phyloP scores from a whole-genome alignment of 2,797 vertebrate genomes.

The Crenichthys baileyi region DNA sequence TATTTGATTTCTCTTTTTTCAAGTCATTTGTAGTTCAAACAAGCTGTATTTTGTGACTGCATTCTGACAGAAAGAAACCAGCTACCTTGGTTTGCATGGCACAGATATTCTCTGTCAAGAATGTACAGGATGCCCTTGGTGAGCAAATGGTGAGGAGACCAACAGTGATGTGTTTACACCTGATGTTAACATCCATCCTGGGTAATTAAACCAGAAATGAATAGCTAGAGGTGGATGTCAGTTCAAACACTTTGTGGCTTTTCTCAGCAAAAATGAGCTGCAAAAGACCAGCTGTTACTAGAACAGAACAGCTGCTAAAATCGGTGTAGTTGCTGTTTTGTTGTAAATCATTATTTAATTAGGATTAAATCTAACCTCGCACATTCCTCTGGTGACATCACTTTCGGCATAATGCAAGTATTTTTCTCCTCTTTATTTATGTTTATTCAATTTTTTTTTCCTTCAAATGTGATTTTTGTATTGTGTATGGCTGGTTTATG shows the following conservation, averaged over 20 bases:
- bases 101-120: constrained; percentile 1
- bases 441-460: no score
- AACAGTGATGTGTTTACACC: background rate
- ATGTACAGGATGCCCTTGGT: background rate
- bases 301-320: background rate
- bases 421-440: background rate
- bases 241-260: background rate
- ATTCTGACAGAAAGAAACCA: background rate
- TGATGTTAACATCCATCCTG: background rate
- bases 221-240: background rate
- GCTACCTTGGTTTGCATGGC: constrained; percentile 11
- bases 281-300: background rate
- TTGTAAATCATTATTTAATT: background rate
- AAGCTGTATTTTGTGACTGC: background rate
- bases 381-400: background rate
- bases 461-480: no score
- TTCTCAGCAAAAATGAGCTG: background rate
- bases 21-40: background rate
- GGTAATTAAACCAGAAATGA: background rate
- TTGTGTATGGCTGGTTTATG: no score
- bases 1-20: background rate
- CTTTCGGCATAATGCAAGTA: background rate
- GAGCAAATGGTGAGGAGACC: background rate
- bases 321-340: background rate
- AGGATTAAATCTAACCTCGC: background rate